Base-by-base conservation (phyloP, 1,140 invertebrate genomes). In the Pentalonia nigronervosa region DNA sequence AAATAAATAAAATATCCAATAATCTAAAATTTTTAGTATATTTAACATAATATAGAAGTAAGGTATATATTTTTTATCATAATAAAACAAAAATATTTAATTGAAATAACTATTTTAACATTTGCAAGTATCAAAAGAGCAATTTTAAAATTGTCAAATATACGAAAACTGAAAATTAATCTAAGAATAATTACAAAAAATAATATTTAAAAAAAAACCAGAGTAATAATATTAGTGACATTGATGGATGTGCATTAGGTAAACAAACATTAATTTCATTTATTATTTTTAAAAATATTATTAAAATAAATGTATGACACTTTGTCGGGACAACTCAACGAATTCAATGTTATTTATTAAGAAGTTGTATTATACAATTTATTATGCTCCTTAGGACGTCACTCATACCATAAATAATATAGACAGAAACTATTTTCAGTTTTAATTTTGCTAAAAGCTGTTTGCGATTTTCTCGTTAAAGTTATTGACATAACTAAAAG, bases 231-330 rank as follows among this genome's bases (percentile, higher is more conserved):
- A 56, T 53, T 53, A 56, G 50, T 89, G 88, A 89, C 88, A 36
- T 89, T 89, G 88, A 89, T 89, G 50, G 88, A 89, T 89, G 88
- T 89, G 30, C 21, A 56, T 89, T 89, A 89, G 48, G 48, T 89
- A 90, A 90, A 36, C 88, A 41, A 90, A 90, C 53, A 60, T 90
- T 90, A 60, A 90, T 90, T 90, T 90, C 50, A 41, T 90, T 90
- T 60, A 90, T 90, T 90, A 60, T 90, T 60, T 90, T 67, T 60
- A 56, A 53, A 53, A 90, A 90, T 90, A 60, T 90, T 67, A 90
- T 90, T 90, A 90, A 90, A 90, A 90, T 90, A 67, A 90, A 90
- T 90, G 89, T 60, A 90, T 90, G 89, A 67, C 89, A 90, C 89
- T 90, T 90, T 67, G 53, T 90, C 36, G 56, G 89, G 53, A 67